These are phyloP conservation scores for Erinaceus europaeus DNA, from an alignment of 2,113 vertebrate species.

Conservation along the genomic window DNA sequence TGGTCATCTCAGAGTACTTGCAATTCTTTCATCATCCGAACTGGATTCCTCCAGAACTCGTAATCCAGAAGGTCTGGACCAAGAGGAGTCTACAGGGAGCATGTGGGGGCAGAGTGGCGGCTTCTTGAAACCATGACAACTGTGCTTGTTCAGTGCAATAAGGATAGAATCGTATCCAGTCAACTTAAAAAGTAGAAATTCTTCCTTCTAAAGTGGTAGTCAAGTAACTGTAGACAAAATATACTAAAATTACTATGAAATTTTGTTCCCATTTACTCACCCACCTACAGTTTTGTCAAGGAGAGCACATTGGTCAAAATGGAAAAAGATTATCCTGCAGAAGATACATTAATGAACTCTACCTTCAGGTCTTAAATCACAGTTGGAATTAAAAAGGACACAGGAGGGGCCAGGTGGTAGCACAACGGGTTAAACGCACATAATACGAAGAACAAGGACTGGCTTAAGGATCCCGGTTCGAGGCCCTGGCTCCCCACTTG, in stretches of 20 bases:
- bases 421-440: too few species aligned
- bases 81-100: not conserved
- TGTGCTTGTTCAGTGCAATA: not conserved
- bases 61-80: not conserved
- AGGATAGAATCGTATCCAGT: not conserved
- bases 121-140: not conserved
- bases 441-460: too few species aligned
- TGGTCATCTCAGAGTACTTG: not conserved
- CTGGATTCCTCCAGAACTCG: not conserved
- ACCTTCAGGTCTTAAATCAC: not conserved
- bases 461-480: too few species aligned
- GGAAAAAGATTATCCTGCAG: not conserved
- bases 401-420: too few species aligned
- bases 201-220: not conserved
- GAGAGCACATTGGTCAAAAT: not conserved
- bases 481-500: too few species aligned
- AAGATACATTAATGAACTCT: not conserved
- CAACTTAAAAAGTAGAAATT: not conserved
- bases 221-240: not conserved
- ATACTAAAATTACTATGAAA: not conserved
- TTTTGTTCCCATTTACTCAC: not conserved
- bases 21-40: not conserved
- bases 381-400: conserved; percentile 1
- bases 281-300: not conserved
- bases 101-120: too few species aligned